These are phyloP conservation scores for Varecia variegata DNA, from an alignment of 2,797 vertebrate genomes.

Conservation along the genomic window DNA sequence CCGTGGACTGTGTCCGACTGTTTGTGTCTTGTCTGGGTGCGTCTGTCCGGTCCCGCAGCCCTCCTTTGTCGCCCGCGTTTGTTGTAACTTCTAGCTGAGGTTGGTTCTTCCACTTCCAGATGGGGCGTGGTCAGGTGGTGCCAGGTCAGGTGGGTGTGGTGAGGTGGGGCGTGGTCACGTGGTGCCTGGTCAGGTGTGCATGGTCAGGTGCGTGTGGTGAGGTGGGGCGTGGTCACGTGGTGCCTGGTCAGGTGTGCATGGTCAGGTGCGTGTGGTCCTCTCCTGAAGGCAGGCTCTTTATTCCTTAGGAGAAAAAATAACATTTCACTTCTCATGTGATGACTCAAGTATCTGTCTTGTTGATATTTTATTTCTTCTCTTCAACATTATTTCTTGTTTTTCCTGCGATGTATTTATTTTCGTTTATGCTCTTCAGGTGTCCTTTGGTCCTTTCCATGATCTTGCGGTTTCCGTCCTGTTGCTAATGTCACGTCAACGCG, in stretches of 20 bases:
- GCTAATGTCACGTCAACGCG: fast-evolving
- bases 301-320: background rate
- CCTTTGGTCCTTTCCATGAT: fast-evolving
- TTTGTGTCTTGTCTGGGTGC: fast-evolving
- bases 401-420: fast-evolving
- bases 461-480: fast-evolving
- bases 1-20: background rate
- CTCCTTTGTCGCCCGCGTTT: too few relatives aligned
- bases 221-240: too few relatives aligned
- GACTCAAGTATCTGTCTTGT: fast-evolving
- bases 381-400: fast-evolving
- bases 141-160: too few relatives aligned
- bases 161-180: too few relatives aligned
- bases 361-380: background rate
- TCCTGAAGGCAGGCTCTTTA: background rate
- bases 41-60: fast-evolving
- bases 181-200: too few relatives aligned
- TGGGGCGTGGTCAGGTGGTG: too few relatives aligned
- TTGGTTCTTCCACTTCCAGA: too few relatives aligned
- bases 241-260: too few relatives aligned
- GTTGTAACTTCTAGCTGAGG: background rate
- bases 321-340: fast-evolving
- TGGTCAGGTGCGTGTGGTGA: too few relatives aligned
- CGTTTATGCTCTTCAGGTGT: fast-evolving
- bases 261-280: too few relatives aligned